Conservation (phyloP, 2,797 vertebrate species). For the Decapterus maruadsi region DNA sequence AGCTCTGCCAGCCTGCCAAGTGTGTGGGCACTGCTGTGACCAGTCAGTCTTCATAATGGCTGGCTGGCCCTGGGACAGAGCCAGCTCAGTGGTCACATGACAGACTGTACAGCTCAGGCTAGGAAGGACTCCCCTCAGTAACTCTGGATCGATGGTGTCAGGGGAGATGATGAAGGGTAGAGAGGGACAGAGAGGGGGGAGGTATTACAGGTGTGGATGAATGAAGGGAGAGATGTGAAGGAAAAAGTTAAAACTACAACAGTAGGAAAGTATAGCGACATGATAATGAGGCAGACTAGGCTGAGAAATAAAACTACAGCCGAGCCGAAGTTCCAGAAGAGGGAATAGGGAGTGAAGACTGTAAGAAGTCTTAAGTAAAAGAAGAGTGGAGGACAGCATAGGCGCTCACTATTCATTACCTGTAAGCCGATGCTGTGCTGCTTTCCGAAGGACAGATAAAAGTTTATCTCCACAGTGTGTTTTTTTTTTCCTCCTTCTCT, state of each 20-base stretch:
- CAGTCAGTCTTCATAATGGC: conserved; percentile 79
- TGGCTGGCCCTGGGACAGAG: conserved; percentile 66
- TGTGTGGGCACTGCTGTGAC: conserved; percentile 74
- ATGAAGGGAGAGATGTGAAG: neutral
- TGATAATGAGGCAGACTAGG: neutral
- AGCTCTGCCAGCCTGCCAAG: conserved; percentile 74
- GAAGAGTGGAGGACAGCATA: conserved; percentile 19
- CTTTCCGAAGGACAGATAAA: conserved; percentile 62
- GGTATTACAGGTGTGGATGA: neutral
- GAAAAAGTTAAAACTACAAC: neutral
- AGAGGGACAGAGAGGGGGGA: conserved; percentile 10
- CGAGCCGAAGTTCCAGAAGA: conserved; percentile 15
- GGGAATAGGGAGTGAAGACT: conserved; percentile 4
- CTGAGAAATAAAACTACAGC: conserved; percentile 5
- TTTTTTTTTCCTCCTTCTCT: conserved; percentile 58
- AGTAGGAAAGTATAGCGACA: neutral
- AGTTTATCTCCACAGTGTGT: conserved; percentile 60
- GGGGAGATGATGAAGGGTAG: conserved; percentile 36
- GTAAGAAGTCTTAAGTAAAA: conserved; percentile 36
- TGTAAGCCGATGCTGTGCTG: conserved; percentile 54
- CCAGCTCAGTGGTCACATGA: conserved; percentile 71
- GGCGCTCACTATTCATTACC: conserved; percentile 58
- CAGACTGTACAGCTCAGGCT: conserved; percentile 57
- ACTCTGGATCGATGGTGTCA: conserved; percentile 48
- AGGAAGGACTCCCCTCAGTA: conserved; percentile 46